These are phyloP conservation scores for Eristalis arbustorum DNA, from an alignment of 2,888 invertebrate species.

Conservation along the genomic window DNA sequence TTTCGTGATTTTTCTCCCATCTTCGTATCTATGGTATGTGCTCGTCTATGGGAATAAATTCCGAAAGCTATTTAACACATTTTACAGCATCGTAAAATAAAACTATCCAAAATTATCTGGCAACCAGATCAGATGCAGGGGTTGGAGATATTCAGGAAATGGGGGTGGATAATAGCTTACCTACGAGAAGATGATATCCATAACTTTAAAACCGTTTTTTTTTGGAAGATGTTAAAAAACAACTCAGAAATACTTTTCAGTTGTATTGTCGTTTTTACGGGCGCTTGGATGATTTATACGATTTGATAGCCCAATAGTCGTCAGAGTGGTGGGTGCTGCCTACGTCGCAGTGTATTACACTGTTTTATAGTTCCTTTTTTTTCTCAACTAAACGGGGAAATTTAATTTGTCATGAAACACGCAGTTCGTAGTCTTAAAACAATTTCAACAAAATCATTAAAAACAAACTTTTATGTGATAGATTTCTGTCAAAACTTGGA, in stretches of 20 bases:
- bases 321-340: neutral
- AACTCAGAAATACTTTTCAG: neutral
- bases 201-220: neutral
- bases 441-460: neutral
- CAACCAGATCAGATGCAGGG: neutral
- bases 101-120: constrained; percentile 1
- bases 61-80: neutral
- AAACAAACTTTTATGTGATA: neutral
- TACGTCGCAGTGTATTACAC: neutral
- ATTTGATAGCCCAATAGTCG: neutral
- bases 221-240: neutral
- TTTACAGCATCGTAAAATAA: constrained; percentile 14
- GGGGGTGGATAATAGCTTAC: neutral
- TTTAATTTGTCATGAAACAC: neutral
- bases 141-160: neutral
- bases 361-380: neutral
- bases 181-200: neutral
- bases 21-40: neutral
- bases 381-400: neutral
- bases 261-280: neutral
- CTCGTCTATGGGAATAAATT: neutral
- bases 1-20: neutral
- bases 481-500: neutral
- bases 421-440: neutral
- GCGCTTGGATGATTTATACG: neutral